Base-by-base conservation (phyloP, 2,113 vertebrate species). In the Rhadina sibilatrix region DNA sequence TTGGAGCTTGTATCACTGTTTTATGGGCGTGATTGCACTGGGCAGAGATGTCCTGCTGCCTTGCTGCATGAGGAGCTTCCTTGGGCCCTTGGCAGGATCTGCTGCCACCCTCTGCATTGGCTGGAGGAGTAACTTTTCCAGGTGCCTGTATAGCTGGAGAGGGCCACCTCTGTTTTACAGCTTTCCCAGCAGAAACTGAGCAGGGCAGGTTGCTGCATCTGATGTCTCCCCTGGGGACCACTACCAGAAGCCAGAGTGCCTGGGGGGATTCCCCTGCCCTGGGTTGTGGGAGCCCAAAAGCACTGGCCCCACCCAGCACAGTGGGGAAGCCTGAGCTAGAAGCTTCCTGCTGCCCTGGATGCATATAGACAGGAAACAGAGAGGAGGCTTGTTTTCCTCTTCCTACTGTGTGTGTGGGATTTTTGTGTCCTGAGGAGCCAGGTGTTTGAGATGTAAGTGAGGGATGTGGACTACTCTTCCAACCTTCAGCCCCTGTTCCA, bases 401-500 rank as follows among this genome's bases (percentile, higher is more conserved):
- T 74, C 54, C 11, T 21, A 17, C 19, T 14, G 2, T 59, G 8
- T 9, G 5, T 2, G 1, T 1, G 5, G 19, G 19, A 7, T 44
- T 81, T 49, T 56, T 31, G 53, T 44, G 12, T 70, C 60, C 53
- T 65, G 37, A 66, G 25, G 27, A 89, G 30, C 4, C 31, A 50
- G 30, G 9, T 21, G 21, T 57, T 57, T 60, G 22, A n/a, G 71
- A 46, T 60, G 9, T 52, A 66, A 76, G 49, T 23, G 56, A 63
- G 25, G 22, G 82, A 68, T 21, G 33, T 33, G 31, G 33, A 28
- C 16, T 47, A 30, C 11, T 79, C 21, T 69, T 82, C 23, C 49
- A 54, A 50, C 85, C 27, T 11, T 47, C 57, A 59, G 15, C 33
- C 18, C 12, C 6, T 63, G 15, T 27, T 70, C 15, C 3, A 11